Evolutionary conservation across 2,888 invertebrate species (phyloP), one percentile per base, ranked within the genome.

Genomic region (Cephonodes hylas): DNA sequence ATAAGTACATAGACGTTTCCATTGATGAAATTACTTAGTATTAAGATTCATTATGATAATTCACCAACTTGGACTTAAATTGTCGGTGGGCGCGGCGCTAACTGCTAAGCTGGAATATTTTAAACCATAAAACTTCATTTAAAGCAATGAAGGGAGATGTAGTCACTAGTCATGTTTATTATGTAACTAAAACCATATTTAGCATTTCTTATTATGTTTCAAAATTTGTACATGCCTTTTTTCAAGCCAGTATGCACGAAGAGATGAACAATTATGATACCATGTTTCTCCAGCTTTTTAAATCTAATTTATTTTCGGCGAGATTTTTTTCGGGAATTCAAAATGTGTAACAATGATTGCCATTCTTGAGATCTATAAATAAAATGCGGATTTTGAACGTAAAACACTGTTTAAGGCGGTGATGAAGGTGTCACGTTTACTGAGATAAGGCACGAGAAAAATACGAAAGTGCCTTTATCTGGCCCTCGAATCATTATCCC

Each of bases 391-490:
- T 18, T 10, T 44, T 44, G 3, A 10, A 18, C 15, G 31, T 53
- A 27, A 18, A 53, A 53, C 15, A 31, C 31, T 31, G 27, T 53
- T 31, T 53, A 8, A 31, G 18, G 10, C 59, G 58, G 62, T 63
- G 64, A 68, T 66, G 66, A 65, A 56, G 27, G 63, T 66, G 66
- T 69, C 70, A 65, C 69, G 71, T 68, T 68, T 65, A 70, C 65
- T 46, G 63, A 71, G 74, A 79, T 77, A 75, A 69, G 69, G 72
- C 73, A 74, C 74, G 71, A 64, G 71, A 67, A 70, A 20, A 53
- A 53, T 53, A 53, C 31, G 31, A 53, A 18, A 69, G 67, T 66
- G 64, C 70, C 63, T 72, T 75, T 79, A 79, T 77, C 76, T 77
- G 68, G 66, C 69, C 71, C 68, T 68, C 66, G 70, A 69, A 74